Evolutionary conservation across 2,888 invertebrate genomes (phyloP), one percentile per base, ranked within the genome.

Genomic region (Drosophila silvestris): DNA sequence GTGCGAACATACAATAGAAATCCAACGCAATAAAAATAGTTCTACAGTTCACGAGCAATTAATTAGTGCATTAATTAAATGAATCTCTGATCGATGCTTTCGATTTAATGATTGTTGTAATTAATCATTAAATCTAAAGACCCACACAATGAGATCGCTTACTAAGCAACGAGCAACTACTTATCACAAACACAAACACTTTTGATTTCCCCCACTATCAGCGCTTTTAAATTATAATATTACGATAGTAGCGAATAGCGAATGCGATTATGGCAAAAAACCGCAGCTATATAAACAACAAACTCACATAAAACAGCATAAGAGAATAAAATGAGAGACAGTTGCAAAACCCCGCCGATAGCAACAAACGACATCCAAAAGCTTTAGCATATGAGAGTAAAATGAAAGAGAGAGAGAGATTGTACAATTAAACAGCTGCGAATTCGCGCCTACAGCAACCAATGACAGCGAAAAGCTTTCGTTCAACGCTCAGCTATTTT

Each of bases 401-500:
- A 47, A 19, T 22, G 0, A 57, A 26, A n/a, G n/a, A n/a, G n/a
- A 28, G 19, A 32, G 12, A 65, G 14, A 37, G 50, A 54, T 22
- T 6, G 33, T 16, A 6, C 28, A 28, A 30, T 28, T 19, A 52
- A 32, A 30, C 30, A n/a, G 19, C 6, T 26, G n/a, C 14, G 28
- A 59, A 4, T 41, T 22, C 7, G 5, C 32, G 39, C 2, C 22
- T 16, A 35, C 26, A 26, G 1, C 44, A 35, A n/a, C 10, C 39
- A 61, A 32, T 16, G 26, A 5, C 41, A 58, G 53, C 19, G 12
- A 2, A 68, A 58, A 67, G 71, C 67, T 79, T 66, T 66, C 12
- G 28, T 22, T 61, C 10, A 28, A 39, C 64, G 32, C 16, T 14
- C 30, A 85, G 75, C 83, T 83, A 64, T 74, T 53, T 54, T 72